Percentiles rank a stretch among this genome's conserved stretches.
Conservation (phyloP, 1,140 invertebrate genomes). For the Thereuonema tuberculata region DNA sequence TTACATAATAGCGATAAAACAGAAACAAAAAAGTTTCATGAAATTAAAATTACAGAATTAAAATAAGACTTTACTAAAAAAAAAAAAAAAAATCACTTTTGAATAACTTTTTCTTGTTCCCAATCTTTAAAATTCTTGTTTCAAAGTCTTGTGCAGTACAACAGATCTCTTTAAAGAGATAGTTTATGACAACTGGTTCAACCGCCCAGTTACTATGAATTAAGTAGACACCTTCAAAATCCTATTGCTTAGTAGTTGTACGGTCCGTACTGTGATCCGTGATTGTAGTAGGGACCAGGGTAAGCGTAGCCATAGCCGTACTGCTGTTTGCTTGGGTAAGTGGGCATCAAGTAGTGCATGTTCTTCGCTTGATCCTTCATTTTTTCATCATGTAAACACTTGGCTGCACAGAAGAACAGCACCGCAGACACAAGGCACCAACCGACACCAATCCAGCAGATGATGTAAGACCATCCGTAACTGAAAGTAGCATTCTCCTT, state of each 20-base stretch:
- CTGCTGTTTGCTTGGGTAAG: conserved; percentile 85
- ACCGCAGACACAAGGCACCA: conserved; percentile 74
- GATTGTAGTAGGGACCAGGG: conserved; percentile 62
- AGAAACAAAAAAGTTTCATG: too few relatives aligned
- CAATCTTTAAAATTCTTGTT: too few relatives aligned
- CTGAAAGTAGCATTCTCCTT: conserved; percentile 67
- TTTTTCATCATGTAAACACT: conserved; percentile 79
- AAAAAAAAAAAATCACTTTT: too few relatives aligned
- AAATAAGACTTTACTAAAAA: too few relatives aligned
- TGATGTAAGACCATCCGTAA: conserved; percentile 91
- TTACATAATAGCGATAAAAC: too few relatives aligned
- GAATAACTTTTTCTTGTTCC: too few relatives aligned
- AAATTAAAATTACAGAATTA: too few relatives aligned
- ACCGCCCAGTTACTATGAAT: too few relatives aligned
- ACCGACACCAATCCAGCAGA: conserved; percentile 86
- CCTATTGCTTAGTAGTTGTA: conserved; percentile 43
- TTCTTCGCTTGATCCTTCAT: conserved; percentile 87
- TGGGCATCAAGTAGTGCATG: conserved; percentile 95
- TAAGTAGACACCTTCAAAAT: too few relatives aligned
- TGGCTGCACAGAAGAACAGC: conserved; percentile 78
- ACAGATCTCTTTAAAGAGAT: too few relatives aligned
- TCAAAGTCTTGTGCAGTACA: too few relatives aligned
- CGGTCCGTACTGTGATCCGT: conserved; percentile 81
- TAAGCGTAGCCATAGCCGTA: conserved; percentile 64
- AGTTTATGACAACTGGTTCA: too few relatives aligned